Percentiles rank a stretch among this genome's conserved stretches.
Evolutionary conservation across 2,797 vertebrate genomes (phyloP).

Genomic region (Rhadinocentrus ornatus): DNA sequence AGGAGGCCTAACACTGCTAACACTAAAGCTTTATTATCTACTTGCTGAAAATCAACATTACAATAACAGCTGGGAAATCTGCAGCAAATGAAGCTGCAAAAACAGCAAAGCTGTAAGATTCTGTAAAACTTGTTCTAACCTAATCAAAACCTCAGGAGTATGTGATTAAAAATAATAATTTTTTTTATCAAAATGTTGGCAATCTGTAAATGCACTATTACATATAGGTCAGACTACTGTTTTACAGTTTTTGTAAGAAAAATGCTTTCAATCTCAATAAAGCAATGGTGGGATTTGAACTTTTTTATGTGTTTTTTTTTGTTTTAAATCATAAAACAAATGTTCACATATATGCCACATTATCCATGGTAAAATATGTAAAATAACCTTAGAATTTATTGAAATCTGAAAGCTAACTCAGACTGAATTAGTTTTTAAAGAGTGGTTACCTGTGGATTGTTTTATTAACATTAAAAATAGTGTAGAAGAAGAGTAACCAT

Average conservation of each 20-base stretch:
- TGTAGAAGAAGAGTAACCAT: not conserved
- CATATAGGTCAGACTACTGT: constrained; percentile 11
- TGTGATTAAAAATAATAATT: constrained; percentile 15
- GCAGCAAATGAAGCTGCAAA: too few species aligned
- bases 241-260: constrained; percentile 58
- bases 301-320: not conserved
- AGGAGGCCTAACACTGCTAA: not conserved
- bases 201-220: constrained; percentile 21
- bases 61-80: constrained; percentile 5
- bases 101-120: constrained; percentile 31
- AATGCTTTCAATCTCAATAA: constrained; percentile 47
- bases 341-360: not conserved
- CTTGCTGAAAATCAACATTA: constrained; percentile 14
- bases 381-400: not conserved
- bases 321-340: not conserved
- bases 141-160: constrained; percentile 47
- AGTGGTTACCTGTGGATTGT: not conserved
- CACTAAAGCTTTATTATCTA: constrained; percentile 27
- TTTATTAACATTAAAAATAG: not conserved
- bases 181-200: constrained; percentile 19
- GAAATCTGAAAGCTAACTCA: not conserved
- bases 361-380: not conserved
- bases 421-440: not conserved
- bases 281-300: constrained; percentile 25
- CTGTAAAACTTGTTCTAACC: constrained; percentile 26